phyloP scores from a whole-genome alignment of 2,797 vertebrate genomes.

The Amazonetta brasiliensis region DNA sequence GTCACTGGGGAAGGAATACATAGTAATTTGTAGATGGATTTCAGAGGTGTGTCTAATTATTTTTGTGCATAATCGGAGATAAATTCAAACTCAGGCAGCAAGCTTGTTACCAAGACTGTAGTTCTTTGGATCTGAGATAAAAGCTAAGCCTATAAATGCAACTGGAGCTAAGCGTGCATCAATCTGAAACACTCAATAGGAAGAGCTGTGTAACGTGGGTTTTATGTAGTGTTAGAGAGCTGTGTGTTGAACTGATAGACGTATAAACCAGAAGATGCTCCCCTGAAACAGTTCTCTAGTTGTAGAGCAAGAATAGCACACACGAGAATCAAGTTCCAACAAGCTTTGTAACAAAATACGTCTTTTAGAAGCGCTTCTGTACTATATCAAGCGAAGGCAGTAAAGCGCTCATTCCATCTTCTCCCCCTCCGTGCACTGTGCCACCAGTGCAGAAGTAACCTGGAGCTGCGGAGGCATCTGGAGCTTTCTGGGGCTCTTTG shows the following conservation, averaged over 20 bases:
- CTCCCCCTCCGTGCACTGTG: not conserved
- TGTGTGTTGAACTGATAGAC: not conserved
- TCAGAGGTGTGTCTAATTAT: not conserved
- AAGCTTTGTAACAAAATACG: not conserved
- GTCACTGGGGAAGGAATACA: not conserved
- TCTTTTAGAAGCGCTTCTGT: not conserved
- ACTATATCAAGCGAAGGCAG: not conserved
- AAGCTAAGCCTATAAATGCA: not conserved
- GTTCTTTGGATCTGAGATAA: not conserved
- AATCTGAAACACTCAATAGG: not conserved
- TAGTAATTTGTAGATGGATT: not conserved
- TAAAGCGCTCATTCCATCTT: not conserved
- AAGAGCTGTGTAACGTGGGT: not conserved
- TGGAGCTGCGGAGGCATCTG: not conserved
- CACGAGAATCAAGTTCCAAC: not conserved
- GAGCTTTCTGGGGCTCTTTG: not conserved
- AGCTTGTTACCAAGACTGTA: not conserved
- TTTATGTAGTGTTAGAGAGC: not conserved
- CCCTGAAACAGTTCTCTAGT: not conserved
- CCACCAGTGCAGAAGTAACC: not conserved
- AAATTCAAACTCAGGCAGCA: not conserved
- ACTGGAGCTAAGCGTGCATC: not conserved
- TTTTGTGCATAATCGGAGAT: not conserved
- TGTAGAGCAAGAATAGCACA: not conserved
- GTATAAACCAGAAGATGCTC: not conserved